Evolutionary conservation across 1,140 invertebrate species (phyloP).

Genomic region (Thrips palmi): DNA sequence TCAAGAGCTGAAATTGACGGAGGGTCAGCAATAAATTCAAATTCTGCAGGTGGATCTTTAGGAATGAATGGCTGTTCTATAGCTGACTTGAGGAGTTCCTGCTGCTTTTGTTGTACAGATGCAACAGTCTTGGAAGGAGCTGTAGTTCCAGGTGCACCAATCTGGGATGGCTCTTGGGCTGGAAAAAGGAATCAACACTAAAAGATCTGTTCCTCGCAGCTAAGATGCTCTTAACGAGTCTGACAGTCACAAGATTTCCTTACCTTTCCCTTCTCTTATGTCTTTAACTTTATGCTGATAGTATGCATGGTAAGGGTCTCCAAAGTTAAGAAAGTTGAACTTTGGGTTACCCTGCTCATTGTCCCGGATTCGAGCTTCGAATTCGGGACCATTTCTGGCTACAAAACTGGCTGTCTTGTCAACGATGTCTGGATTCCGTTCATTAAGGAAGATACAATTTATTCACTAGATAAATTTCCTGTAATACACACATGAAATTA

Average conservation of each 20-base stretch:
- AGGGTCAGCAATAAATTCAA: conserved; percentile 95
- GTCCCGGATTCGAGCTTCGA: conserved; percentile 88
- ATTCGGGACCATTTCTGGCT: conserved; percentile 94
- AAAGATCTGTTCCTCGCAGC: neutral
- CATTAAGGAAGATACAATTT: too few species aligned
- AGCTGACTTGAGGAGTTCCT: conserved; percentile 75
- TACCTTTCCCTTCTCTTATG: conserved; percentile 77
- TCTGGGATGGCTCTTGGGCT: conserved; percentile 17
- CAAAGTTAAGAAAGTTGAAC: conserved; percentile 92
- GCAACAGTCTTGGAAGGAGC: conserved; percentile 26
- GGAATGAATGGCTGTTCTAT: conserved; percentile 69
- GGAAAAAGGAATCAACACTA: neutral
- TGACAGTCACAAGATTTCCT: conserved; percentile 12
- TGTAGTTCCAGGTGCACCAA: conserved; percentile 11
- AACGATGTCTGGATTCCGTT: conserved; percentile 64
- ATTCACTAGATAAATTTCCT: too few species aligned
- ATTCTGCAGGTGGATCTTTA: conserved; percentile 87
- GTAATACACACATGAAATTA: too few species aligned
- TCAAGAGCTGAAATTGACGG: conserved; percentile 98
- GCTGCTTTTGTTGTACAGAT: conserved; percentile 60
- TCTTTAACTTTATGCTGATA: conserved; percentile 98
- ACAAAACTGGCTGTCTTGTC: conserved; percentile 98
- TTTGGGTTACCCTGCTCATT: conserved; percentile 96
- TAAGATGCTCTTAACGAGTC: neutral
- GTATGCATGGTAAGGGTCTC: conserved; percentile 97